Base-by-base conservation (phyloP, 92 coral and sea anemone genomes). In the Umimayanthus kanabou region DNA sequence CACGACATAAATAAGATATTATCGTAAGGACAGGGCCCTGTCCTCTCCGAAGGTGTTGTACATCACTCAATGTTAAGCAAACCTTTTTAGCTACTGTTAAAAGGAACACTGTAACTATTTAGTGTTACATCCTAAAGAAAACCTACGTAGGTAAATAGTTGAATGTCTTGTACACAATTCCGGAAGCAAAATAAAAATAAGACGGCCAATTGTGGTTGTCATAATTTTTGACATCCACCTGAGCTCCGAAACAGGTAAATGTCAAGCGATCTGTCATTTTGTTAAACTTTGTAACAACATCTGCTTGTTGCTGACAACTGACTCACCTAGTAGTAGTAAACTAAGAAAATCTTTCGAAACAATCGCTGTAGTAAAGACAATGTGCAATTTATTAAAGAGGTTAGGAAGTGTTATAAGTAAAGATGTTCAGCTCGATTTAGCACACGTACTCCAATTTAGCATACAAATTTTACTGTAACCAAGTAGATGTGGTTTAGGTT, bases 191-290 rank as follows among this genome's bases (percentile, higher is more conserved):
- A 61, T 2, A 61, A 61, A 57, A 61, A 53, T 53, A 11, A 22
- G 20, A 18, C 69, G 5, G 69, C 15, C 25, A 61, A 20, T 22
- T 61, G 22, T 20, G 69, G 69, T 25, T 61, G 40, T 28, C 76
- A 78, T 13, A 78, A 40, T n/a, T 7, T 11, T 28, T 28, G 22
- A 9, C 42, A 78, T 10, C 82, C 65, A 78, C 82, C 82, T 49
- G 82, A 43, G 18, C 50, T 11, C n/a, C 20, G n/a, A 78, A 78
- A 53, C 82, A 53, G 82, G 82, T 78, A 49, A 78, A 10, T 6
- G 82, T 78, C 66, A 43, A 45, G 30, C 4, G 80, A 40, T 47
- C 65, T 77, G 61, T 77, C 61, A 77, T 42, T n/a, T 7, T 28
- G 30, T 14, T 53, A 78, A 39, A 47, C 61, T 1, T 29, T 23